These are phyloP conservation scores for Anastrepha ludens DNA, from an alignment of 1,140 invertebrate species.

Conservation along the genomic window DNA sequence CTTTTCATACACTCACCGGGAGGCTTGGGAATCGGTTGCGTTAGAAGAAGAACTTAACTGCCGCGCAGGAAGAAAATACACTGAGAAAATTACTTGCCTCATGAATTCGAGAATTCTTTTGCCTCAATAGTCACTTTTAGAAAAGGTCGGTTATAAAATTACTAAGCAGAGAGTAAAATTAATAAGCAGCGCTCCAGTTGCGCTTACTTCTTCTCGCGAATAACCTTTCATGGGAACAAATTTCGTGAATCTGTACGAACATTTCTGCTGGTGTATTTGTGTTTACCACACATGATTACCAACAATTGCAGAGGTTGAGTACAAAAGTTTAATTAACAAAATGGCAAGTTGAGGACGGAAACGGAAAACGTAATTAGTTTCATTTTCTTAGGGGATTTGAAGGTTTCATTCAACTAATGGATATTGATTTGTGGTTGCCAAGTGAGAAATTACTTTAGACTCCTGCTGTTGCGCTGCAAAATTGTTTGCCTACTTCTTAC, in stretches of 20 bases:
- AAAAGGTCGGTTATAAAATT: no score
- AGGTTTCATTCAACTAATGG: not conserved
- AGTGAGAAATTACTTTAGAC: not conserved
- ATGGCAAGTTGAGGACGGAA: not conserved
- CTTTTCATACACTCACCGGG: not conserved
- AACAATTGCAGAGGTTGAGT: not conserved
- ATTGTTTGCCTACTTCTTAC: not conserved
- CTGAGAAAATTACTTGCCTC: not conserved
- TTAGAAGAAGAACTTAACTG: no score
- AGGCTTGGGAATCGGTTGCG: not conserved
- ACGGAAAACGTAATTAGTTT: not conserved
- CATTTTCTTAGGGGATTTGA: not conserved
- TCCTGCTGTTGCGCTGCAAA: not conserved
- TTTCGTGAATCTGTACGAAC: no score
- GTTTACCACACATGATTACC: not conserved
- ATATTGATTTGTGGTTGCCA: not conserved
- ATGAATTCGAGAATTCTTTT: no score
- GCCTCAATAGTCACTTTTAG: no score
- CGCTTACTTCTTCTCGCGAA: no score
- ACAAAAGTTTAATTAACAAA: constrained; percentile 32
- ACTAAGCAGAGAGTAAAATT: no score
- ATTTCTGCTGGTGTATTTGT: not conserved
- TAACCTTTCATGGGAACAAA: no score
- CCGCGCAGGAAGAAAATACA: not conserved
- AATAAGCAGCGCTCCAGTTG: no score